phyloP scores from a whole-genome alignment of 2,797 vertebrate genomes.

The Characodon lateralis region DNA sequence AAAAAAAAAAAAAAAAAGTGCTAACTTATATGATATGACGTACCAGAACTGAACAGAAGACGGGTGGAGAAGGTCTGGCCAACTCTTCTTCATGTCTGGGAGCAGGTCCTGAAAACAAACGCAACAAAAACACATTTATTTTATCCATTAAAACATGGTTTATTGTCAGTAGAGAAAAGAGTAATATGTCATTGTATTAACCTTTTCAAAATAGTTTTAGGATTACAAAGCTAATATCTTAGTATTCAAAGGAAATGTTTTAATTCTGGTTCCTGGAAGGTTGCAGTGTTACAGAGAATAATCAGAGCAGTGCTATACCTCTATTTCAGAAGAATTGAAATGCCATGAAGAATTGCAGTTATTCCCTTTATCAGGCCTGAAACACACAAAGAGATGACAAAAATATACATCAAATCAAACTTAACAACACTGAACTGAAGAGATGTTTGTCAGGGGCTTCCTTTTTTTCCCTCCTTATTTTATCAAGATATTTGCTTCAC shows the following conservation, averaged over 20 bases:
- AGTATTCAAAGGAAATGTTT: neutral
- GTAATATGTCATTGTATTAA: neutral
- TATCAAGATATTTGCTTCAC: neutral
- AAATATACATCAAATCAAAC: neutral
- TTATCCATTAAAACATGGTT: neutral
- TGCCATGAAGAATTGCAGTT: constrained; percentile 81
- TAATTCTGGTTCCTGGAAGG: neutral
- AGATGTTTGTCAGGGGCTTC: neutral
- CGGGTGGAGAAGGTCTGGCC: constrained; percentile 78
- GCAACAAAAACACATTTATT: neutral
- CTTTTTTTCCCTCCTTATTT: neutral
- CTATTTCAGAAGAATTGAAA: constrained; percentile 78
- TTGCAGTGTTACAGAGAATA: neutral
- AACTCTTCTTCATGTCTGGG: constrained; percentile 80
- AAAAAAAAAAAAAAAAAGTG: neutral
- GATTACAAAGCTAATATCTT: neutral
- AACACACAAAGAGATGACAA: constrained; percentile 30
- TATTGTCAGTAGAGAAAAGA: neutral
- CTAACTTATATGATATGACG: neutral
- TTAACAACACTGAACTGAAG: neutral
- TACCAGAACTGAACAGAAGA: constrained; percentile 77
- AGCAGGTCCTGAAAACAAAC: constrained; percentile 76
- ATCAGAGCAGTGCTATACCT: constrained; percentile 63
- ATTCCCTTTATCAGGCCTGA: constrained; percentile 76
- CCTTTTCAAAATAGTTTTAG: neutral